Base-by-base conservation (phyloP, 30 jellyfish, hydroid and myxozoan genomes). In the Kudoa iwatai region DNA sequence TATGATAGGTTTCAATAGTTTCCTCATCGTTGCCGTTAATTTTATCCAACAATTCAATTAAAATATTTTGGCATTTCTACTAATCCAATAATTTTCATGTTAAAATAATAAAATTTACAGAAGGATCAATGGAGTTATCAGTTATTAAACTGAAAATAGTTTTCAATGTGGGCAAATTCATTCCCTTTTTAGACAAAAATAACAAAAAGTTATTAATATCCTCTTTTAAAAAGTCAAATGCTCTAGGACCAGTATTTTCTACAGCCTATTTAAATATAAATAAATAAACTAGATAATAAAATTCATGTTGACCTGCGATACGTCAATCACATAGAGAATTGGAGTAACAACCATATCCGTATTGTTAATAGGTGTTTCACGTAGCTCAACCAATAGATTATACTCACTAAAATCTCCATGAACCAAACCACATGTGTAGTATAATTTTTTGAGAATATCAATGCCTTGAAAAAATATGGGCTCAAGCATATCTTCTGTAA, bases 371-470 rank as follows among this genome's bases (percentile, higher is more conserved):
- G 64, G 82, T 18, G 10, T 42, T 11, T 52, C 74, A 28, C 42
- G 83, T 28, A 28, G 11, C 7, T 28, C 36, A 42, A 50, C 61
- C 32, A 77, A 62, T 54, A 77, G 61, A 50, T 77, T 77, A 40
- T 61, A 77, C 43, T 77, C 96, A 3, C 87, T 55, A 50, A 77
- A 49, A 39, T 77, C 96, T 7, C 88, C 96, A 40, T 77, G 96
- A 14, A 77, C 96, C 20, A 77, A 53, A 34, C 53, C 40, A 31
- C 88, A 84, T 33, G 49, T 52, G 85, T 87, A 64, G 42, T 55
- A 77, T 79, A 77, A 24, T 18, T 52, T 83, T 44, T 88, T 45
- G 51, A 77, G 31, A 38, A 77, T 30, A 17, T 58, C 24, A 7
- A 77, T 65, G 51, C 96, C 54, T 24, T 40, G 65, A n/a, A n/a